Conservation (phyloP, 2,888 invertebrate genomes). For the Eupithecia dodoneata region DNA sequence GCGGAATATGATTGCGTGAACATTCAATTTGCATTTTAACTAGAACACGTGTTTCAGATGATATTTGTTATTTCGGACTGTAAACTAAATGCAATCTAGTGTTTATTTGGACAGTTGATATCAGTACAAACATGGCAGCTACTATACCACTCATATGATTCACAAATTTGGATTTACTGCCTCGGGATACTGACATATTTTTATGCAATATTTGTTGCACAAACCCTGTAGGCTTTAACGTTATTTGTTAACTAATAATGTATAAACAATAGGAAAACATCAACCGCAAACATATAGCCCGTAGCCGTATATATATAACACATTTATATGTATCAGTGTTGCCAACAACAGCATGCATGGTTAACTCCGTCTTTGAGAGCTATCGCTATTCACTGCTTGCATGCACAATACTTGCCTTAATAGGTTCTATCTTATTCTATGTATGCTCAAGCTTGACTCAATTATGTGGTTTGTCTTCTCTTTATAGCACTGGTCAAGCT, state of each 20-base stretch:
- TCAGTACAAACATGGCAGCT: conserved; percentile 1
- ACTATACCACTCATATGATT: background rate
- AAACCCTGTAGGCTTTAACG: background rate
- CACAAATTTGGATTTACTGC: background rate
- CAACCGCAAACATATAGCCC: background rate
- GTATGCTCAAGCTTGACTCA: background rate
- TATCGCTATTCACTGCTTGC: background rate
- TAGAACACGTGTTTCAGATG: conserved; percentile 7
- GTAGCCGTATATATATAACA: background rate
- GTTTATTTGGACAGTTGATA: background rate
- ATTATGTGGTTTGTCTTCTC: conserved; percentile 9
- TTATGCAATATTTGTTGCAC: background rate
- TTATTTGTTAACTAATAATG: background rate
- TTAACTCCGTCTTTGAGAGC: conserved; percentile 9
- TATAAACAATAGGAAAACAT: background rate
- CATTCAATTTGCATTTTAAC: conserved; percentile 20
- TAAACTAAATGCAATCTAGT: conserved; percentile 5
- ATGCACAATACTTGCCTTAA: background rate
- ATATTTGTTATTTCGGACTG: background rate
- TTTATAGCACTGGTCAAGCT: conserved; percentile 2
- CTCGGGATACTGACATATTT: background rate
- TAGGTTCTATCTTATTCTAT: conserved; percentile 1
- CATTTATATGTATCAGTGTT: background rate
- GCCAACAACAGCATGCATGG: conserved; percentile 4
- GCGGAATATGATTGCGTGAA: conserved; percentile 25